Percentiles rank a stretch among this genome's conserved stretches.
Evolutionary conservation across 2,113 vertebrate genomes (phyloP).

Genomic region (Abramis brama): DNA sequence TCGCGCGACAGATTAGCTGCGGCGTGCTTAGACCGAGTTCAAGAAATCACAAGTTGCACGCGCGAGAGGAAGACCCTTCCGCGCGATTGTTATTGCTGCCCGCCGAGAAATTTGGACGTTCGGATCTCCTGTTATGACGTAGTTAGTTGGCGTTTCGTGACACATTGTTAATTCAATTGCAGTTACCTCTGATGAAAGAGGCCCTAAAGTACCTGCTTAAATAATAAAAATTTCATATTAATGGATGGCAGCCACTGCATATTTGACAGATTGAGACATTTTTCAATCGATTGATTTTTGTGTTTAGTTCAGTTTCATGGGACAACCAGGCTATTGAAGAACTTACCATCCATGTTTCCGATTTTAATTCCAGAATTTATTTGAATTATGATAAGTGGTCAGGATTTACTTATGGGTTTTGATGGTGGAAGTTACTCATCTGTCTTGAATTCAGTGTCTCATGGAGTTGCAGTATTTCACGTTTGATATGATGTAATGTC

Average conservation of each 20-base stretch:
- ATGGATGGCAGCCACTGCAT: neutral
- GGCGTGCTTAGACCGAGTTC: slow-evolving; percentile 77
- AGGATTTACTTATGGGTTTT: slow-evolving; percentile 3
- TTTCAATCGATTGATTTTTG: neutral
- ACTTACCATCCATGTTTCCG: neutral
- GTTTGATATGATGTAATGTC: slow-evolving; percentile 28
- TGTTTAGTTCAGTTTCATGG: neutral
- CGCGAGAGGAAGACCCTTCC: slow-evolving; percentile 65
- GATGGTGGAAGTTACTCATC: neutral
- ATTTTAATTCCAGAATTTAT: neutral
- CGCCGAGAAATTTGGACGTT: slow-evolving; percentile 9
- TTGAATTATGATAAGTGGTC: neutral
- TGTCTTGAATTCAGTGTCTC: neutral
- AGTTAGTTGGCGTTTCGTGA: slow-evolving; percentile 40
- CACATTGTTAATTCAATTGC: slow-evolving; percentile 8
- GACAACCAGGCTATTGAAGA: neutral
- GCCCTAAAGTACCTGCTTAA: neutral
- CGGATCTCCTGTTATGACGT: slow-evolving; percentile 16
- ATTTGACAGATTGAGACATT: slow-evolving; percentile 9
- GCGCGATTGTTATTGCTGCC: slow-evolving; percentile 28
- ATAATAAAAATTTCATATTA: neutral
- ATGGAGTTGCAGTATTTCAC: neutral
- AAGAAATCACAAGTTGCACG: slow-evolving; percentile 78
- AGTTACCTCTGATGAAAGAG: slow-evolving; percentile 18
- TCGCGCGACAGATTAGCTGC: slow-evolving; percentile 73